phyloP scores from a whole-genome alignment of 2,113 vertebrate species.

The Arizona elegans region DNA sequence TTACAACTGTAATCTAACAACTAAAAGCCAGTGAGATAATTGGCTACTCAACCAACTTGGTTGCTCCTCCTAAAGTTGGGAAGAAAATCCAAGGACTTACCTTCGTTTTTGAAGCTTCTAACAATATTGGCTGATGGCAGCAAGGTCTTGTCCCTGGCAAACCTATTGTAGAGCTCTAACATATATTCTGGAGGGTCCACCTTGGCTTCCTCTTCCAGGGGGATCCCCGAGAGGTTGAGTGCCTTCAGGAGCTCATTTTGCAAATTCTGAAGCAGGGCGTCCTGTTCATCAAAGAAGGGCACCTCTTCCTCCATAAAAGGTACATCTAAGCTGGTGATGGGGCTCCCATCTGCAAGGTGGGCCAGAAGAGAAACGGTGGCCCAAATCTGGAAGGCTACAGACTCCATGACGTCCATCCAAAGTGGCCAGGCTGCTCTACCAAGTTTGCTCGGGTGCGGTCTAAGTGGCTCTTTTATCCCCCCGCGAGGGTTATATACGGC shows the following conservation, averaged over 20 bases:
- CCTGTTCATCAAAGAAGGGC: conserved; percentile 85
- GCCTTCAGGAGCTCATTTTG: conserved; percentile 89
- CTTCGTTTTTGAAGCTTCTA: conserved; percentile 97
- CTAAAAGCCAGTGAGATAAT: fast-evolving
- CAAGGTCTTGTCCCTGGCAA: conserved; percentile 86
- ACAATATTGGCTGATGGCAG: conserved; percentile 94
- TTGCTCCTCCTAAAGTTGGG: background rate
- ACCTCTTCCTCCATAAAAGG: conserved; percentile 80
- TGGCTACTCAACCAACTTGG: fast-evolving
- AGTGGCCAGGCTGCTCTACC: conserved; percentile 46
- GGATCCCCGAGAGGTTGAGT: conserved; percentile 85
- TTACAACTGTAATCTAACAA: fast-evolving
- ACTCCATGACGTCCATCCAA: conserved; percentile 64
- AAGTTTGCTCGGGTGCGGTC: conserved; percentile 60
- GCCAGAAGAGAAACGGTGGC: conserved; percentile 60
- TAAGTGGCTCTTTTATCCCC: conserved; percentile 70
- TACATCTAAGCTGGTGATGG: conserved; percentile 82
- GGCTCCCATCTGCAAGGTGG: conserved; percentile 71
- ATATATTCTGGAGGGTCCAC: conserved; percentile 96
- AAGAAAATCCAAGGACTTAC: conserved; percentile 63
- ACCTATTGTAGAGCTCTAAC: conserved; percentile 96
- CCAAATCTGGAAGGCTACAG: conserved; percentile 53
- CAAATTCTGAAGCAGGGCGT: conserved; percentile 82
- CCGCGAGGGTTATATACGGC: conserved; percentile 51
- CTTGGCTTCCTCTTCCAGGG: conserved; percentile 68